These are phyloP conservation scores for Charanyca ferruginea DNA, from an alignment of 2,888 invertebrate genomes.

Conservation along the genomic window DNA sequence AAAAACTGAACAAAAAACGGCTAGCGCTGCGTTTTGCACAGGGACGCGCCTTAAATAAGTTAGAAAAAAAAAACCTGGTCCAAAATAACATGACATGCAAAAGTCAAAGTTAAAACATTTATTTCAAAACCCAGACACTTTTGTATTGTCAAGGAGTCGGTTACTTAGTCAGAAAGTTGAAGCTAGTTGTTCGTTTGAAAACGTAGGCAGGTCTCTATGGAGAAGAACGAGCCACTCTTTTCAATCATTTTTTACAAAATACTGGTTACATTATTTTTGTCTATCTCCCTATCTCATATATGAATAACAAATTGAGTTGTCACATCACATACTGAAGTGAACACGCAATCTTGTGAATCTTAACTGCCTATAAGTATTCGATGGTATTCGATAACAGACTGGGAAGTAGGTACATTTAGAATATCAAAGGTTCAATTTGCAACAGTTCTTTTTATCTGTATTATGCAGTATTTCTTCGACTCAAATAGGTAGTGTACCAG, in stretches of 20 bases:
- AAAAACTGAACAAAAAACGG: too few species aligned
- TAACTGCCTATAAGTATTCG: background rate
- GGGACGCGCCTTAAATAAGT: too few species aligned
- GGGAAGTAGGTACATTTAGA: conserved; percentile 44
- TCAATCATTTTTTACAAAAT: too few species aligned
- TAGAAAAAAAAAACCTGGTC: background rate
- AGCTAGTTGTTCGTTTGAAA: too few species aligned
- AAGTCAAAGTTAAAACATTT: too few species aligned
- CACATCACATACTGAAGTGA: conserved; percentile 18
- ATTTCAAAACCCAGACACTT: too few species aligned
- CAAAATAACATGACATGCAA: background rate
- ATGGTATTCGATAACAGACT: background rate
- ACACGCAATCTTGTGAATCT: conserved; percentile 4
- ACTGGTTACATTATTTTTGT: too few species aligned
- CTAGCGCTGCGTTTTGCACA: too few species aligned
- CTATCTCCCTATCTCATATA: background rate
- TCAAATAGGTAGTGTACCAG: conserved; percentile 70
- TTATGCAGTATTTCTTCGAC: conserved; percentile 69
- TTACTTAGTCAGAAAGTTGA: too few species aligned
- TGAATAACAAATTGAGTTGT: conserved; percentile 44
- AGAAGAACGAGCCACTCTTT: too few species aligned
- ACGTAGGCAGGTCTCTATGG: too few species aligned
- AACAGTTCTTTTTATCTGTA: conserved; percentile 51
- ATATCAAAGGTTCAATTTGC: conserved; percentile 70
- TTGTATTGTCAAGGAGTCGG: too few species aligned